Base-by-base conservation (phyloP, 2,797 vertebrate genomes). In the Babyrousa celebensis region DNA sequence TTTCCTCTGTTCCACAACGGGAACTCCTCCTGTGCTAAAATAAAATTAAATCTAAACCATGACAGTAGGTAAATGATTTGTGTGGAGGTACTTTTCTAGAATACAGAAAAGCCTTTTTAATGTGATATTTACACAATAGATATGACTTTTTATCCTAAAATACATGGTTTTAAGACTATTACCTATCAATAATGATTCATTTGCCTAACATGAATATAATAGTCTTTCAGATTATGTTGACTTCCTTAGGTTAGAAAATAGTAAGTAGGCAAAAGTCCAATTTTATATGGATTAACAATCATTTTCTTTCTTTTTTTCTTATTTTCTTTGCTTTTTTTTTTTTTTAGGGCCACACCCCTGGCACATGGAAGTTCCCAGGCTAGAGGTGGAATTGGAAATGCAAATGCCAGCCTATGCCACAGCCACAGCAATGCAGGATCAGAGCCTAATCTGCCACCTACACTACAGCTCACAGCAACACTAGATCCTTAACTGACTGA, bases 121-220 rank as follows among this genome's bases (percentile, higher is more conserved):
- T 87, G 43, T 91, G 21, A 83, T 78, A 72, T 60, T 91, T 94
- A 82, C 12, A 56, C 20, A 79, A 25, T 71, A 72, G 18, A 70
- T 85, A 60, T 12, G 15, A 62, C 83, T 58, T 93, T 68, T 85
- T 92, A 89, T 83, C 62, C 62, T 89, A 70, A 91, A 91, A 74
- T 48, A 85, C 14, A 17, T 52, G 12, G 5, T 63, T 84, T 88
- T 91, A 84, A 95, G 25, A 70, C 10, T 52, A 60, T 56, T 56
- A n/a, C 20, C 12, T 56, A 32, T 68, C 23, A 93, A 79, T 83
- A 85, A 92, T 68, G 79, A 25, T 75, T 43, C 3, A 78, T 65
- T 74, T 80, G 15, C 17, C 11, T 68, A 14, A 88, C 12, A 84
- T 93, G 77, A 83, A 71, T 78, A 54, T 36, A 36, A 36, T 36